Base-by-base conservation (phyloP, 2,113 vertebrate species). In the Caretta caretta region DNA sequence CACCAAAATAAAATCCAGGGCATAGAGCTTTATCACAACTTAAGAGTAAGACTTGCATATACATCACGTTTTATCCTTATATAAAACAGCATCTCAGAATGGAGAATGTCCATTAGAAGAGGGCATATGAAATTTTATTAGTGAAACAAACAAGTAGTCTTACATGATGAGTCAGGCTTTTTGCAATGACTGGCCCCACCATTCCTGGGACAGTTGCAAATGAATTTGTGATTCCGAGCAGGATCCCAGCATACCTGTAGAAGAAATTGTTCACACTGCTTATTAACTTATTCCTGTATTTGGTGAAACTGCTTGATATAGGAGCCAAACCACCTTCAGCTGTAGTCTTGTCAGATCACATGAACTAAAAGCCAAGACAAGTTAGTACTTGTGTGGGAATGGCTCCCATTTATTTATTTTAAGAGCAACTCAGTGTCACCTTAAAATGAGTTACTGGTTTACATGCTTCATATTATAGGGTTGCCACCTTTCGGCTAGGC, bases 131-230 rank as follows among this genome's bases (percentile, higher is more conserved):
- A 90, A 93, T 4, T 3, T 42, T 96, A 93, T 31, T 29, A 56
- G 10, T 53, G 80, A 42, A 90, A 72, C n/a, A 86, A 88, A 79
- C 50, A 81, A 90, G 62, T 48, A 84, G 93, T 98, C 99, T 99
- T 98, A 99, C 99, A 50, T 99, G 95, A 76, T 97, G 98, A 89
- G 99, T 99, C 92, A 99, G 97, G 29, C 86, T 97, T 97, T 99
- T 99, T 57, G 99, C 99, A 92, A 99, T 99, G 94, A 99, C 98
- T 69, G 99, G 99, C 51, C 99, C 99, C 89, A 99, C 98, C 99
- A 99, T 99, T 87, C 99, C 99, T 75, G 99, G 99, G 80, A 99
- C 99, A 78, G 99, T 99, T 83, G 98, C 99, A 97, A 99, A 99
- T 48, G 99, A 98, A 97, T 99, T 99, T 96, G 99, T 99, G 97